These are phyloP conservation scores for Ctenodactylus gundi DNA, from an alignment of 2,113 vertebrate genomes.

Conservation along the genomic window DNA sequence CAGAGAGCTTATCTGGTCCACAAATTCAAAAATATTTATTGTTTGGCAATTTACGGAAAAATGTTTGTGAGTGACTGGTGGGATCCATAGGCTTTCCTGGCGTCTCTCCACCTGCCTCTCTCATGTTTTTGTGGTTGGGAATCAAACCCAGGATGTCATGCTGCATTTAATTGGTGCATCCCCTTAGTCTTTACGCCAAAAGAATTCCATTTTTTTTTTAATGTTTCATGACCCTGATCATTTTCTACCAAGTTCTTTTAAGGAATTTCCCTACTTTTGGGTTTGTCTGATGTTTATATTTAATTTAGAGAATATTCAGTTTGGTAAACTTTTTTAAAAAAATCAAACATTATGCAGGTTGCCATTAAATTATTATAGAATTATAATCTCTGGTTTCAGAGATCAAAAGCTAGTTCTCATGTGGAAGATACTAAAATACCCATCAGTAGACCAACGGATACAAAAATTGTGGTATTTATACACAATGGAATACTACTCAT, in stretches of 20 bases:
- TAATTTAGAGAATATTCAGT: neutral
- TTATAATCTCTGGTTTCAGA: neutral
- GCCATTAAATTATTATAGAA: neutral
- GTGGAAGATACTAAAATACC: no score
- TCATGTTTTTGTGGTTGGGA: neutral
- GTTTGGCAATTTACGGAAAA: neutral
- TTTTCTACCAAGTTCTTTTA: neutral
- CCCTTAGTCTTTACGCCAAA: neutral
- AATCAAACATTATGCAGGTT: neutral
- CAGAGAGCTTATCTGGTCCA: neutral
- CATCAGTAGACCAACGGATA: no score
- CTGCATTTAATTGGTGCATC: neutral
- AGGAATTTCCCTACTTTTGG: neutral
- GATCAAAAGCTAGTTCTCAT: no score
- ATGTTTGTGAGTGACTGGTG: neutral
- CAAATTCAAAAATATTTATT: neutral
- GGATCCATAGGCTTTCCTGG: neutral
- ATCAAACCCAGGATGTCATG: neutral
- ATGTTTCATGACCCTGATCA: neutral
- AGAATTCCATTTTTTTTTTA: neutral
- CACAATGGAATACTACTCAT: no score
- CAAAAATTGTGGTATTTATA: no score
- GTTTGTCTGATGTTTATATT: neutral
- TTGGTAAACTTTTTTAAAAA: constrained; percentile 39
- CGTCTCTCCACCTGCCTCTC: neutral